Evolutionary conservation across 2,113 vertebrate genomes (phyloP).

Genomic region (Campylorhamphus procurvoides): DNA sequence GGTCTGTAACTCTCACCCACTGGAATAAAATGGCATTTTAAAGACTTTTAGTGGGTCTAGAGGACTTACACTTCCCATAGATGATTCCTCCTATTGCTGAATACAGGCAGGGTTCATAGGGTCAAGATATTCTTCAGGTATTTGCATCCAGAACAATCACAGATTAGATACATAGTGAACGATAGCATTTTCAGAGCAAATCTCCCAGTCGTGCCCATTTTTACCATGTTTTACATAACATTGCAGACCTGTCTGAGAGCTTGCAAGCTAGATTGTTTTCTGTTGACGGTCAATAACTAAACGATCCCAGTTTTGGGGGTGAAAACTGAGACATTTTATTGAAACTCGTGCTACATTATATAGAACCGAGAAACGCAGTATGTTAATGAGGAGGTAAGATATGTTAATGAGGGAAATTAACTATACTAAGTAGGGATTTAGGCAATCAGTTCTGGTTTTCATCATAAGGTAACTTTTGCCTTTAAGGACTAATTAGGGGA

Average conservation of each 20-base stretch:
- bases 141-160: background rate
- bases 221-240: background rate
- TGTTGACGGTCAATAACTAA: too few species aligned
- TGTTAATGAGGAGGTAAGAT: too few species aligned
- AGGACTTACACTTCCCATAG: background rate
- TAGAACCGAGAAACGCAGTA: too few species aligned
- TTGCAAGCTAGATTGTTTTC: background rate
- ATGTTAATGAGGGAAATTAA: too few species aligned
- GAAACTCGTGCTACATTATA: too few species aligned
- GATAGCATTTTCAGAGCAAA: background rate
- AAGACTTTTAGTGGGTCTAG: background rate
- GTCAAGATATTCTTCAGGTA: background rate
- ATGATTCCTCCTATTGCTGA: background rate
- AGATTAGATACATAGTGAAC: background rate
- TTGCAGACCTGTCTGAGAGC: background rate
- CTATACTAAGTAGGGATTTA: too few species aligned
- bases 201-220: background rate
- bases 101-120: background rate
- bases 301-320: too few species aligned
- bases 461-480: too few species aligned
- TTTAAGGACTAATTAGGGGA: too few species aligned
- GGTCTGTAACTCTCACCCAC: background rate
- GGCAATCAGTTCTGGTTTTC: too few species aligned
- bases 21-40: background rate
- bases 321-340: too few species aligned